Evolutionary conservation across 2,797 vertebrate species (phyloP), one percentile per base, ranked within the genome.

Genomic region (Cygnus olor): DNA sequence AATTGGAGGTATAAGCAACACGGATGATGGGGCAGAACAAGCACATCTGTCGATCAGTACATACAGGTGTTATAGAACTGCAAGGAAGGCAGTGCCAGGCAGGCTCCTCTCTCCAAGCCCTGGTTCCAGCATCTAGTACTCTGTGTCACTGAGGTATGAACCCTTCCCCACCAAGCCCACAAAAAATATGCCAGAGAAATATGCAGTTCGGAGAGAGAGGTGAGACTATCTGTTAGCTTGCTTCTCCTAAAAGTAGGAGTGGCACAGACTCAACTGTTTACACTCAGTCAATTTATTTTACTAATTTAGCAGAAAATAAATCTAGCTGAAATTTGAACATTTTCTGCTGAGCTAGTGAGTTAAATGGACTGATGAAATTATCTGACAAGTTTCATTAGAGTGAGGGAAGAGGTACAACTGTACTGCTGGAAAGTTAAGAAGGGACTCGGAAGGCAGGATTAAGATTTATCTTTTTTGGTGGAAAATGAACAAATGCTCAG

Each of bases 311-410:
- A 85, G 74, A 49, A 95, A 92, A 94, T 42, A 93, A 94, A 80
- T 17, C 7, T 32, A 68, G 51, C 19, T 77, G 90, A 90, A 90
- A 45, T 22, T 17, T 68, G 30, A 77, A 82, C 1, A 49, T 87
- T 95, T 96, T 89, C 57, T 94, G 56, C 56, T 90, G 88, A 96
- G 80, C 70, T 80, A 64, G 80, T 57, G 74, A 82, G 64, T 90
- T 93, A 92, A 88, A 74, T 65, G 44, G 57, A 17, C 79, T 89
- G 84, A 93, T 93, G 87, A 89, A 96, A 91, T 93, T 71, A 91
- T 63, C 85, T 91, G 88, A 88, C 79, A 85, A 76, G 53, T 94
- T 93, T 93, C 86, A 90, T 94, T 94, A 89, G 19, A 32, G 24
- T 80, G 78, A 93, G 25, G 28, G 56, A 88, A 93, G n/a, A 65